phyloP scores from a whole-genome alignment of 2,113 vertebrate genomes.

The Casuarius casuarius region DNA sequence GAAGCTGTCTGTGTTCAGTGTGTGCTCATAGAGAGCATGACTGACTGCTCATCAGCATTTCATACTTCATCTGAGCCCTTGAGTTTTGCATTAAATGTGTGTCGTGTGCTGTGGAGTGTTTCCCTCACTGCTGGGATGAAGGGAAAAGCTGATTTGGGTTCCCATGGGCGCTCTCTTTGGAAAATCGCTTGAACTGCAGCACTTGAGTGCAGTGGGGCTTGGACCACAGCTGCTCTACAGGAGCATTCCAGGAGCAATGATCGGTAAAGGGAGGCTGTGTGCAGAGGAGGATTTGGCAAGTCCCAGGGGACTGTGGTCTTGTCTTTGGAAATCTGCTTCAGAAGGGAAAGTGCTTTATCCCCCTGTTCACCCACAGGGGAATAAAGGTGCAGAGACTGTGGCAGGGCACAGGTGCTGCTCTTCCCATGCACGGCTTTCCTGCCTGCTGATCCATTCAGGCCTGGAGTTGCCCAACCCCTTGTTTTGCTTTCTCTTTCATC shows the following conservation, averaged over 20 bases:
- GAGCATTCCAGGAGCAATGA: not conserved
- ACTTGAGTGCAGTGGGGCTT: fast-evolving
- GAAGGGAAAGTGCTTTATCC: not conserved
- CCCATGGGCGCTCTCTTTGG: not conserved
- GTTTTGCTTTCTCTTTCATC: slow-evolving; percentile 35
- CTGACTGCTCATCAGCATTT: slow-evolving; percentile 39
- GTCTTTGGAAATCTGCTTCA: not conserved
- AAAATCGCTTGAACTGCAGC: not conserved
- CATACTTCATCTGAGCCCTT: slow-evolving; percentile 39
- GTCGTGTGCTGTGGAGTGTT: slow-evolving; percentile 58
- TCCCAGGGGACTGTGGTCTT: not conserved
- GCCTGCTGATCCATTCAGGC: not conserved
- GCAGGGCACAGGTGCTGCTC: not conserved
- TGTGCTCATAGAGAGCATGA: not conserved
- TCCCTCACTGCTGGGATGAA: slow-evolving; percentile 21
- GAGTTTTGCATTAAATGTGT: slow-evolving; percentile 70
- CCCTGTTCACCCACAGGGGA: not conserved
- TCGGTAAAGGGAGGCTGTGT: not conserved
- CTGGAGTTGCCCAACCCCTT: not conserved
- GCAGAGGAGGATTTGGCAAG: not conserved
- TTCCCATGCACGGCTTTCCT: slow-evolving; percentile 36
- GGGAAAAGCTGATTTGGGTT: slow-evolving; percentile 42
- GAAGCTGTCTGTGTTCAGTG: not conserved
- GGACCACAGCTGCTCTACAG: not conserved
- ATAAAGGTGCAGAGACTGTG: not conserved